phyloP scores from a whole-genome alignment of 2,113 vertebrate genomes.

The Aegotheles bennettii region DNA sequence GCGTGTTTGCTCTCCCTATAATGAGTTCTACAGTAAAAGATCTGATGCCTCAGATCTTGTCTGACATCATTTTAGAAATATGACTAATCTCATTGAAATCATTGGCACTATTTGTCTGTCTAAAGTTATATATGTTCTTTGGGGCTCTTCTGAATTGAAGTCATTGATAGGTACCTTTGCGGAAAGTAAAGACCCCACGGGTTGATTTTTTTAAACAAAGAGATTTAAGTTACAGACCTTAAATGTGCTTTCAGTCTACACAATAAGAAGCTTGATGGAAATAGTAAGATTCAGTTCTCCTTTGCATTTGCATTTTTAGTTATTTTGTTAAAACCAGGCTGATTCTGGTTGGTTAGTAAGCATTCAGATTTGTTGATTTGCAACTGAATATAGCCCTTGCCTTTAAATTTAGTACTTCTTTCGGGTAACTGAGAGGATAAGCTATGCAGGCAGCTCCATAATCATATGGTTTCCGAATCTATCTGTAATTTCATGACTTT shows the following conservation, averaged over 20 bases:
- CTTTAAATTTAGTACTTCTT: not conserved
- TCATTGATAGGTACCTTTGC: not conserved
- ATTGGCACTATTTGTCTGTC: not conserved
- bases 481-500: not conserved
- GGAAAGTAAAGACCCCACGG: not conserved
- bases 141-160: not conserved
- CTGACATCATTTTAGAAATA: not conserved
- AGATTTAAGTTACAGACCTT: not conserved
- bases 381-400: not conserved
- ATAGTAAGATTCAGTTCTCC: not conserved
- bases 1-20: not conserved
- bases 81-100: slow-evolving; percentile 3
- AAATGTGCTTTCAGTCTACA: not conserved
- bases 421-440: not conserved
- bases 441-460: not conserved
- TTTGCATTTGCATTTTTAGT: slow-evolving; percentile 6
- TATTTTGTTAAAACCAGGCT: not conserved
- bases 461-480: not conserved
- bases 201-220: not conserved
- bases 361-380: not conserved
- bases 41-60: not conserved
- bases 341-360: not conserved
- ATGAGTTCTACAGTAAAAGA: not conserved
- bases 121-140: not conserved
- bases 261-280: not conserved